A percentile compares a stretch with the other conserved stretches of the same genome.
phyloP scores from a whole-genome alignment of 2,113 vertebrate species.

The Sphyrna mokarran region DNA sequence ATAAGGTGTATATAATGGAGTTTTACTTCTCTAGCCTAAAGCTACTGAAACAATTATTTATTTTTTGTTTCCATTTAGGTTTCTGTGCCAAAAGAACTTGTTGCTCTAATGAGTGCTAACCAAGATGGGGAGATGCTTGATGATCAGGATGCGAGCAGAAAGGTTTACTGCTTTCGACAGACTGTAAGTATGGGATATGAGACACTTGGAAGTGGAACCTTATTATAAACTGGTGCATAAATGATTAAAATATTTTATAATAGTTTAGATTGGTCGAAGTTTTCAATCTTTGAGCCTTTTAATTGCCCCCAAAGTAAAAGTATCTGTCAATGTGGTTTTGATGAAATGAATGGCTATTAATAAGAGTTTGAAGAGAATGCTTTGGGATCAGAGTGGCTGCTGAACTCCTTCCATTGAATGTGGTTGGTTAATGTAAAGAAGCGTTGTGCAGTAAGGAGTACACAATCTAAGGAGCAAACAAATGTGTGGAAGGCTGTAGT shows the following conservation, averaged over 20 bases:
- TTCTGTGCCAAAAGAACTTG: slow-evolving; percentile 82
- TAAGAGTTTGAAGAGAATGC: neutral
- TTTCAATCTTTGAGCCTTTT: neutral
- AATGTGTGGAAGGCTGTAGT: neutral
- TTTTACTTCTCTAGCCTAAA: neutral
- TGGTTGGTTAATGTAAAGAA: neutral
- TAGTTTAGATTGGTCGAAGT: neutral
- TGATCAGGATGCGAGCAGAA: slow-evolving; percentile 61
- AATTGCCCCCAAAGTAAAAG: too few species aligned
- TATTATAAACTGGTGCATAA: neutral
- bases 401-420: neutral
- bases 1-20: neutral
- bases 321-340: neutral
- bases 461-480: too few species aligned
- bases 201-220: neutral
- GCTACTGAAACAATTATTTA: neutral
- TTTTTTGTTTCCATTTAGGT: slow-evolving; percentile 55
- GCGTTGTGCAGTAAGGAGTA: neutral
- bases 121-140: slow-evolving; percentile 74
- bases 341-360: neutral
- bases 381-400: neutral
- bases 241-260: neutral
- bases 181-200: slow-evolving; percentile 53
- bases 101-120: slow-evolving; percentile 87
- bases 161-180: slow-evolving; percentile 79